Evolutionary conservation across 2,888 invertebrate species (phyloP).

Genomic region (Meganola albula): DNA sequence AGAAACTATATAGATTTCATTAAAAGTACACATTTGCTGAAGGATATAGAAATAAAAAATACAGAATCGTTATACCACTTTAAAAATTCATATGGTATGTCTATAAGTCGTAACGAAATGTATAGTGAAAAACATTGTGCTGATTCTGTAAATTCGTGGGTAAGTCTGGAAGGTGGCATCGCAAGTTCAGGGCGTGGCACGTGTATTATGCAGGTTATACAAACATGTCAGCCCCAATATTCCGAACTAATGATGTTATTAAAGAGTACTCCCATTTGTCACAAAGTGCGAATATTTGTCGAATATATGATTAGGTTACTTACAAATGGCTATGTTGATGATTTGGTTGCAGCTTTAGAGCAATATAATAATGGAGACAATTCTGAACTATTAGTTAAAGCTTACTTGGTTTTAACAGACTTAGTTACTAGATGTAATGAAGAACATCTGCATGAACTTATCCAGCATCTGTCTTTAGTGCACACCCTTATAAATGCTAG

Average conservation of each 20-base stretch:
- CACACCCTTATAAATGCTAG: conserved; percentile 54
- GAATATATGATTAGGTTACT: conserved; percentile 44
- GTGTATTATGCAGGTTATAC: conserved; percentile 43
- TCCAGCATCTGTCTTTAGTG: conserved; percentile 45
- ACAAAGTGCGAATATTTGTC: conserved; percentile 48
- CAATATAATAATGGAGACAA: conserved; percentile 53
- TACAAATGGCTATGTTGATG: conserved; percentile 21
- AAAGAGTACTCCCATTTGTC: conserved; percentile 49
- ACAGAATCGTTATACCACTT: conserved; percentile 61
- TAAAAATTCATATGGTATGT: conserved; percentile 55
- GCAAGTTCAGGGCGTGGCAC: conserved; percentile 44
- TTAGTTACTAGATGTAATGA: conserved; percentile 50
- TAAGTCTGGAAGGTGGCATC: conserved; percentile 30
- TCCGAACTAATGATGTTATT: conserved; percentile 43
- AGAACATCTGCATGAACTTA: conserved; percentile 53
- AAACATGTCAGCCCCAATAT: conserved; percentile 36
- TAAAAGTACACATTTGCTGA: conserved; percentile 52
- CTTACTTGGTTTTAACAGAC: conserved; percentile 50
- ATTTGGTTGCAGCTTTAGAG: conserved; percentile 32
- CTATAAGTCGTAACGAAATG: conserved; percentile 46
- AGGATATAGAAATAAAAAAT: conserved; percentile 41
- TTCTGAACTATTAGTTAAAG: conserved; percentile 43
- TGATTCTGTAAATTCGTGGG: conserved; percentile 36
- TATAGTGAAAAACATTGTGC: conserved; percentile 44
- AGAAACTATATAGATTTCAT: conserved; percentile 69